Percentiles rank a stretch among this genome's conserved stretches.
These are phyloP conservation scores for Anthopleura sola DNA, from an alignment of 64 coral and sea anemone species.

Conservation along the genomic window DNA sequence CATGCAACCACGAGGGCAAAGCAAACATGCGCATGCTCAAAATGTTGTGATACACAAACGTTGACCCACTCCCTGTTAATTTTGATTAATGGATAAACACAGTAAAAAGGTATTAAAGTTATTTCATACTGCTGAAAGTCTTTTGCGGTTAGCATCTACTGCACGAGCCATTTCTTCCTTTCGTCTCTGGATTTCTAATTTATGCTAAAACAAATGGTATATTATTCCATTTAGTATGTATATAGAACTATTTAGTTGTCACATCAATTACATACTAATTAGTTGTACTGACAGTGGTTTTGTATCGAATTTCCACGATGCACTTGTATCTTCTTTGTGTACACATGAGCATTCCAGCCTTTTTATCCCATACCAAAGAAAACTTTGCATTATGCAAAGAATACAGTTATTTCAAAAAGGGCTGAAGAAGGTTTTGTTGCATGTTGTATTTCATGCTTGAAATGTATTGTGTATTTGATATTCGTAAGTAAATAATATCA, in stretches of 20 bases:
- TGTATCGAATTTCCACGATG: too few species aligned
- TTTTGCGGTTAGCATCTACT: slow-evolving; percentile 71
- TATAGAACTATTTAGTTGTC: too few species aligned
- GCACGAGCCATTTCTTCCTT: slow-evolving; percentile 84
- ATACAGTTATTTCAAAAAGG: too few species aligned
- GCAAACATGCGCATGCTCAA: background rate
- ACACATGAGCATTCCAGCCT: too few species aligned
- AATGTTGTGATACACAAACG: background rate
- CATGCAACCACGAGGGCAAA: background rate
- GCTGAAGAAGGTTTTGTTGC: background rate
- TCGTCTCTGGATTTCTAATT: slow-evolving; percentile 77
- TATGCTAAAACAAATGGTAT: slow-evolving; percentile 44
- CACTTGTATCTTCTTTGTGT: too few species aligned
- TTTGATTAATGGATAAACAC: background rate
- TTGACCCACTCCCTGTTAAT: background rate
- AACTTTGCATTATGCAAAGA: too few species aligned
- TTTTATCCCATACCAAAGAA: too few species aligned
- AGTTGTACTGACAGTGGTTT: too few species aligned
- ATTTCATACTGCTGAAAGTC: slow-evolving; percentile 77
- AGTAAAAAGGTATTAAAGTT: background rate
- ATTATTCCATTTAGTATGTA: too few species aligned
- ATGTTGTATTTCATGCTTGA: background rate
- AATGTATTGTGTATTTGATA: too few species aligned
- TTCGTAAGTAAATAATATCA: too few species aligned
- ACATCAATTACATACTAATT: too few species aligned